Conservation (phyloP, 1,140 invertebrate species). For the Drepana arcuata region DNA sequence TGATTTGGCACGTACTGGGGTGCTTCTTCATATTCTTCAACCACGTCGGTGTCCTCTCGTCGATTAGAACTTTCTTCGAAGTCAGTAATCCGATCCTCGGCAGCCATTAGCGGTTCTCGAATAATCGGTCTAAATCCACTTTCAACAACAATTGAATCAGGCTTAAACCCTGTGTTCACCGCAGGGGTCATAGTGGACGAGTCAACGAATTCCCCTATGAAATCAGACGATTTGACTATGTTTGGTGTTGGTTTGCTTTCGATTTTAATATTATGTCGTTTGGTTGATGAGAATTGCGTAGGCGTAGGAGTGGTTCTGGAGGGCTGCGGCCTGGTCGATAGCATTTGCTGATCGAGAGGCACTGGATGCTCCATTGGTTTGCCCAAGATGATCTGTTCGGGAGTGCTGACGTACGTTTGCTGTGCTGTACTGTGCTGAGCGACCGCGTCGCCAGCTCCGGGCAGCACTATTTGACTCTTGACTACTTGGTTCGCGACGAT, state of each 20-base stretch:
- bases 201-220: conserved; percentile 62
- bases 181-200: conserved; percentile 59
- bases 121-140: conserved; percentile 87
- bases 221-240: conserved; percentile 66
- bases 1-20: conserved; percentile 62
- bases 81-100: conserved; percentile 69
- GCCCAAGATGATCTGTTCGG: conserved; percentile 66
- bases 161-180: conserved; percentile 84
- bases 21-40: conserved; percentile 67
- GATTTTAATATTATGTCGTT: conserved; percentile 16
- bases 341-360: conserved; percentile 64
- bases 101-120: conserved; percentile 70
- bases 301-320: conserved; percentile 23
- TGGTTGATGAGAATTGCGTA: conserved; percentile 22
- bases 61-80: conserved; percentile 63
- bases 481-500: conserved; percentile 66
- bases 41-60: conserved; percentile 68
- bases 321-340: conserved; percentile 38
- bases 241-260: conserved; percentile 24
- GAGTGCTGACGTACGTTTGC: conserved; percentile 41
- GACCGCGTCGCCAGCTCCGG: conserved; percentile 31
- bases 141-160: conserved; percentile 84
- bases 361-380: conserved; percentile 66
- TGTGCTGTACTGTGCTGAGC: conserved; percentile 41
- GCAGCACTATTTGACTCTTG: conserved; percentile 61